Evolutionary conservation across 2,113 vertebrate species (phyloP).

Genomic region (Rhagologus leucostigma): DNA sequence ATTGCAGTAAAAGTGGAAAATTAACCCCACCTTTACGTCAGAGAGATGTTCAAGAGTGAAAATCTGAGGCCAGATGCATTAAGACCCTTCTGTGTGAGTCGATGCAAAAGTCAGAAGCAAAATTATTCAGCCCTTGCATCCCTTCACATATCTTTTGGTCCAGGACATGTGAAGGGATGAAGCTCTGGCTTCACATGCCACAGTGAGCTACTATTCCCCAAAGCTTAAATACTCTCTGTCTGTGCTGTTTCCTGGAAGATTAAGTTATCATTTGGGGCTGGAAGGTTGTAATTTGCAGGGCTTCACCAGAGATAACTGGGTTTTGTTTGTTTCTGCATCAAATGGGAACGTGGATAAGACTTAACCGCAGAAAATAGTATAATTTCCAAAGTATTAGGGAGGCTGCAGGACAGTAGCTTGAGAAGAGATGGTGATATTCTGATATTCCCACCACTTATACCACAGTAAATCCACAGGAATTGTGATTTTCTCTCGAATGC

Average conservation of each 20-base stretch:
- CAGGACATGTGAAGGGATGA: neutral
- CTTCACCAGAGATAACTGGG: neutral
- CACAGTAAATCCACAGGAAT: neutral
- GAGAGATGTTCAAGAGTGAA: neutral
- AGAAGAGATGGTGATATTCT: neutral
- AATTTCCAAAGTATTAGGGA: neutral
- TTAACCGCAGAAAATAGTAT: neutral
- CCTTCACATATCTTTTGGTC: neutral
- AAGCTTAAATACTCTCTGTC: neutral
- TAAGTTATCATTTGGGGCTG: neutral
- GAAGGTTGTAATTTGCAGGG: neutral
- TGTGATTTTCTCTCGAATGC: neutral
- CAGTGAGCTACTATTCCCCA: neutral
- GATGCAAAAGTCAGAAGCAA: neutral
- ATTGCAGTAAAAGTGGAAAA: neutral
- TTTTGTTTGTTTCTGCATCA: neutral
- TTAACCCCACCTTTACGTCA: neutral
- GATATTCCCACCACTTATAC: neutral
- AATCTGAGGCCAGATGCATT: neutral
- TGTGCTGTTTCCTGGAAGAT: constrained; percentile 13
- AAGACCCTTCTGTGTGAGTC: neutral
- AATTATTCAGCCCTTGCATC: neutral
- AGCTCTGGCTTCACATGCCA: neutral
- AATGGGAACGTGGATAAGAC: neutral
- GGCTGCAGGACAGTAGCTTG: neutral